phyloP scores from a whole-genome alignment of 2,888 invertebrate genomes.

The Melieria omissa region DNA sequence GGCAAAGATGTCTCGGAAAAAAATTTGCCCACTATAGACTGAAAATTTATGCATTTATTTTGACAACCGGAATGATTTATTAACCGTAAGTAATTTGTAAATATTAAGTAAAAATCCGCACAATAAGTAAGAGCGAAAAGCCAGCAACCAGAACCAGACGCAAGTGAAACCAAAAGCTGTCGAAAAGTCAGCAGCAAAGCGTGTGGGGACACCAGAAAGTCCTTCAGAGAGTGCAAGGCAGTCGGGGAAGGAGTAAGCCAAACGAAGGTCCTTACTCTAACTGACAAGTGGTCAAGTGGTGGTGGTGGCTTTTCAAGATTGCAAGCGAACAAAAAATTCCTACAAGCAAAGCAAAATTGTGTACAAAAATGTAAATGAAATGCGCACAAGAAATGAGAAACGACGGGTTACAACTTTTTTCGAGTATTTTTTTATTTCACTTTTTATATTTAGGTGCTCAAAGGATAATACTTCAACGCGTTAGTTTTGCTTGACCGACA shows the following conservation, averaged over 20 bases:
- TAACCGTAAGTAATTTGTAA: slow-evolving; percentile 65
- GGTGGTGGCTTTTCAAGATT: background rate
- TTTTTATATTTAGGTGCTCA: background rate
- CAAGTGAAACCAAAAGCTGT: no score
- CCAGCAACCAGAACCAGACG: slow-evolving; percentile 29
- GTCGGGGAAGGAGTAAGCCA: background rate
- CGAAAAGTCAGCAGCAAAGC: background rate
- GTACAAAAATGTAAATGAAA: background rate
- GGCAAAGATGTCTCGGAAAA: background rate
- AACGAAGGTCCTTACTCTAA: slow-evolving; percentile 39
- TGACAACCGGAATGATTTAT: slow-evolving; percentile 66
- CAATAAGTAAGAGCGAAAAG: slow-evolving; percentile 10
- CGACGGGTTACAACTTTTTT: background rate
- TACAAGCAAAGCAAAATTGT: background rate
- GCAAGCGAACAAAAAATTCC: background rate
- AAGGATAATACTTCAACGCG: background rate
- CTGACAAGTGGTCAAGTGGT: slow-evolving; percentile 46
- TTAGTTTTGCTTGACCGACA: slow-evolving; percentile 24
- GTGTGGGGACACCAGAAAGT: no score
- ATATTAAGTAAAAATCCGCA: slow-evolving; percentile 40
- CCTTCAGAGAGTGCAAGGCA: background rate
- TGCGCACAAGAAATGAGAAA: background rate
- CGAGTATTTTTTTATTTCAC: background rate
- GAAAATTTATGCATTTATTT: slow-evolving; percentile 56
- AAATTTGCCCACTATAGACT: slow-evolving; percentile 14